phyloP scores from a whole-genome alignment of 2,113 vertebrate species.

The Trichomycterus rosablanca region DNA sequence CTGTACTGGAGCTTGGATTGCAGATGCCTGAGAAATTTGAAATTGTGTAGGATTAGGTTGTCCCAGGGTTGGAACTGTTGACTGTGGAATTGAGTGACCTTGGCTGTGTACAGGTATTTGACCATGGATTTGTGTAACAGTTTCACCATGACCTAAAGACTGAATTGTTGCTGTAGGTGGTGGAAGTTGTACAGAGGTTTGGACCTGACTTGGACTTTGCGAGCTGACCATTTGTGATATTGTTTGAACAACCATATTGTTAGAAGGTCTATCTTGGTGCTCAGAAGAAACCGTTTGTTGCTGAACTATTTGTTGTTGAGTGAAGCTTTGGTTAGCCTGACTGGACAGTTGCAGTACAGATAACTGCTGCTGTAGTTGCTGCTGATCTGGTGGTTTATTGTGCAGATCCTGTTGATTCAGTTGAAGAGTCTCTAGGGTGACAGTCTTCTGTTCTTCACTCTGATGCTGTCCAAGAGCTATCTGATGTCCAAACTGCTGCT shows the following conservation, averaged over 20 bases:
- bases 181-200: conserved; percentile 26
- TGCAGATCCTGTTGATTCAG: conserved; percentile 38
- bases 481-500: conserved; percentile 34
- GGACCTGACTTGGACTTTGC: conserved; percentile 49
- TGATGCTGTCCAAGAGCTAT: conserved; percentile 25
- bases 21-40: conserved; percentile 49
- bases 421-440: conserved; percentile 26
- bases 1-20: conserved; percentile 43
- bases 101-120: conserved; percentile 50
- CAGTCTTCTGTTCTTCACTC: conserved; percentile 8
- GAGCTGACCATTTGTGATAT: conserved; percentile 42
- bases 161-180: conserved; percentile 29
- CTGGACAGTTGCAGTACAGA: neutral
- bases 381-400: conserved; percentile 14
- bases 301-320: conserved; percentile 51
- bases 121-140: conserved; percentile 45
- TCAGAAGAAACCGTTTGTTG: conserved; percentile 50
- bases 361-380: conserved; percentile 46
- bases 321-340: conserved; percentile 41
- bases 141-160: conserved; percentile 44
- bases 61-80: conserved; percentile 43
- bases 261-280: conserved; percentile 54
- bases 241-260: conserved; percentile 37
- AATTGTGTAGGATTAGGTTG: conserved; percentile 45
- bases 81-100: conserved; percentile 39